Percentiles rank a stretch among this genome's conserved stretches.
Conservation (phyloP, 2,888 invertebrate genomes). For the Apamea crenata region DNA sequence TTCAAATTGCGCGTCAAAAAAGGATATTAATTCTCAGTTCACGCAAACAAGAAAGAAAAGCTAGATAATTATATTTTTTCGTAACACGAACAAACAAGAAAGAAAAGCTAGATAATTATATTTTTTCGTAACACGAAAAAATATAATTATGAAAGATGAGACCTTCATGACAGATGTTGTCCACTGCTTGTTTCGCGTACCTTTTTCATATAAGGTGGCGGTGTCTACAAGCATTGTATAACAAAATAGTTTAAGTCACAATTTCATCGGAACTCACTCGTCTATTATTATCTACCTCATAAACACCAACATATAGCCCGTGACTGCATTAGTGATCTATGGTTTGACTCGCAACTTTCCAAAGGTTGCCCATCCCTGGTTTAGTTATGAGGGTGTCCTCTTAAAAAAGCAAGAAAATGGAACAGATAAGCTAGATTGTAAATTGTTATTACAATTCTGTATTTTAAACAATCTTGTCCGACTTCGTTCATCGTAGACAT, state of each 20-base stretch:
- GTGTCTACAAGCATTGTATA: no score
- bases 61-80: no score
- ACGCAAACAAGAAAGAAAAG: background rate
- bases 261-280: background rate
- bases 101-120: background rate
- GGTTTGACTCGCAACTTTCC: background rate
- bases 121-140: background rate
- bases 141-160: no score
- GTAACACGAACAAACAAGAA: background rate
- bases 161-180: background rate
- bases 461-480: no score
- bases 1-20: background rate
- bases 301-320: background rate
- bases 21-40: no score
- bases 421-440: no score
- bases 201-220: background rate
- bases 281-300: background rate
- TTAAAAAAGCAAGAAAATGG: no score
- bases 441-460: no score
- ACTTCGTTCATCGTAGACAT: no score
- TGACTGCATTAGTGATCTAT: background rate
- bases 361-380: background rate
- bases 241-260: background rate
- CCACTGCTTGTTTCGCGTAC: background rate
- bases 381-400: background rate